Evolutionary conservation across 2,888 invertebrate genomes (phyloP).

Genomic region (Peribatodes rhomboidaria): DNA sequence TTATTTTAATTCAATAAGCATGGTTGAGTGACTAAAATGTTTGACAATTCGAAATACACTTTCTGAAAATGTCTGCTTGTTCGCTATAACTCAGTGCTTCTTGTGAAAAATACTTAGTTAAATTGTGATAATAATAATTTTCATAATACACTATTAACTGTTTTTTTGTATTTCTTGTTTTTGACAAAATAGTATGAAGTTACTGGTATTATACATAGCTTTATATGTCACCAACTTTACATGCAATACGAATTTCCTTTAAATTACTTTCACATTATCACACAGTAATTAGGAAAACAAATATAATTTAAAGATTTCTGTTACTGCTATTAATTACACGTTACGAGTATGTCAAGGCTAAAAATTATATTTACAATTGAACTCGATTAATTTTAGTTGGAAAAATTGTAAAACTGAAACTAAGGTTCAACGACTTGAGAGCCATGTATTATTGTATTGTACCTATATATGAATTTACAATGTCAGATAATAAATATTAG

Average conservation of each 20-base stretch:
- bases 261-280: conserved; percentile 19
- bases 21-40: conserved; percentile 2
- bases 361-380: conserved; percentile 58
- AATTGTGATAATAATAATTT: not conserved
- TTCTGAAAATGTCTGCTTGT: not conserved
- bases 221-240: conserved; percentile 11
- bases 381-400: conserved; percentile 31
- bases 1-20: conserved; percentile 1
- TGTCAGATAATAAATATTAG: conserved; percentile 25
- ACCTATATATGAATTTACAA: conserved; percentile 25
- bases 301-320: conserved; percentile 34
- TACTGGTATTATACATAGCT: conserved; percentile 2
- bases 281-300: conserved; percentile 20
- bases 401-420: not conserved
- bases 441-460: not conserved
- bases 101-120: not conserved
- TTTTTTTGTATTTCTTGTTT: not conserved
- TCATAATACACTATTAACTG: not conserved
- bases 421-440: conserved; percentile 10
- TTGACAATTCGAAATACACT: not conserved
- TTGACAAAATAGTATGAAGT: not conserved
- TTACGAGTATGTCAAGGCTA: conserved; percentile 55
- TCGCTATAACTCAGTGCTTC: not conserved
- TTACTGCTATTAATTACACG: conserved; percentile 37
- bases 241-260: conserved; percentile 21